phyloP scores from a whole-genome alignment of 2,888 invertebrate genomes.

The Apodemia mormo region DNA sequence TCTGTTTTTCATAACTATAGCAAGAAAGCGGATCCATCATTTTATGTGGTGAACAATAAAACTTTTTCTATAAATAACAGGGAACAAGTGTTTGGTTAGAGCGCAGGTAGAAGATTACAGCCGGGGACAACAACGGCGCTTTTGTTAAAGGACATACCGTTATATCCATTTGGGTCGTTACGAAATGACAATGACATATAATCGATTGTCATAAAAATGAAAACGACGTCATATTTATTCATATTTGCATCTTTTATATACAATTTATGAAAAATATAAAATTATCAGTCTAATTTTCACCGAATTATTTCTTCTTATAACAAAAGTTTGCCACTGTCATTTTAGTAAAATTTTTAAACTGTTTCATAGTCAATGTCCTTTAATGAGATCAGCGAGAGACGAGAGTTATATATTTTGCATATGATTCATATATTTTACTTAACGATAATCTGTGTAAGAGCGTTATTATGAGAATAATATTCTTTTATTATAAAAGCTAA shows the following conservation, averaged over 20 bases:
- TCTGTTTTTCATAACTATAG: conserved; percentile 32
- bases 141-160: conserved; percentile 64
- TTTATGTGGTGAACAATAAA: conserved; percentile 55
- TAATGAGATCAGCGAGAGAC: no score
- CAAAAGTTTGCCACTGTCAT: no score
- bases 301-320: no score
- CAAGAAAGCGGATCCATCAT: conserved; percentile 46
- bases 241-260: conserved; percentile 6
- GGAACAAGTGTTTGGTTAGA: conserved; percentile 65
- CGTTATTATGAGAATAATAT: no score
- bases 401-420: no score
- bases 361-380: no score
- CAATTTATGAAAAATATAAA: no score
- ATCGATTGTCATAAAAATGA: conserved; percentile 41
- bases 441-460: no score
- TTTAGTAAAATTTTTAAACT: no score
- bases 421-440: no score
- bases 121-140: conserved; percentile 47
- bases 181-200: conserved; percentile 55
- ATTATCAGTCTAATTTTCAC: no score
- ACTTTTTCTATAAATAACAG: conserved; percentile 50
- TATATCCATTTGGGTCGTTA: conserved; percentile 58
- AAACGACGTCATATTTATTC: conserved; percentile 12
- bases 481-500: no score
- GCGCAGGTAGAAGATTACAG: conserved; percentile 64